phyloP scores from a whole-genome alignment of 2,888 invertebrate species.

The Platerodrilus igneus region DNA sequence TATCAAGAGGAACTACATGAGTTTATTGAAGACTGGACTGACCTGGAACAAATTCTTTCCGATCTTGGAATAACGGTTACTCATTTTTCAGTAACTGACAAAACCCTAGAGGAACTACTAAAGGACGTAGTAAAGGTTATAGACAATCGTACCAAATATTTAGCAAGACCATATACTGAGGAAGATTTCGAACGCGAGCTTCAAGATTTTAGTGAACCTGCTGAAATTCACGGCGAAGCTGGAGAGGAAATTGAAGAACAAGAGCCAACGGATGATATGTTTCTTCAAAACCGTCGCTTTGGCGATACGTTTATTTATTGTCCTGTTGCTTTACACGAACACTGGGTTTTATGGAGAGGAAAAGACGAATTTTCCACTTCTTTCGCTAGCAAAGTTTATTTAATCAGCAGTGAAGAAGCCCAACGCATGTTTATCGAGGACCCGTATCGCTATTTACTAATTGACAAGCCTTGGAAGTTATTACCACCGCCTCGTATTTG shows the following conservation, averaged over 20 bases:
- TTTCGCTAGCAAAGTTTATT: slow-evolving; percentile 54
- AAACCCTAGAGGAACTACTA: slow-evolving; percentile 35
- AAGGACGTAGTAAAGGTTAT: slow-evolving; percentile 37
- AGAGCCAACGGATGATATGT: slow-evolving; percentile 25
- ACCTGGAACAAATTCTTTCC: slow-evolving; percentile 31
- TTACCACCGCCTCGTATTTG: slow-evolving; percentile 56
- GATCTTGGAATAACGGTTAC: slow-evolving; percentile 28
- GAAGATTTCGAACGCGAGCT: slow-evolving; percentile 51
- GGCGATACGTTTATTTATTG: slow-evolving; percentile 60
- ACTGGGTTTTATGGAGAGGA: slow-evolving; percentile 59
- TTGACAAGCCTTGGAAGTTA: slow-evolving; percentile 46
- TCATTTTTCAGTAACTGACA: slow-evolving; percentile 35
- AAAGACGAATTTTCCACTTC: slow-evolving; percentile 52
- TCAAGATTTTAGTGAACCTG: slow-evolving; percentile 46
- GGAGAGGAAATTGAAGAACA: slow-evolving; percentile 35
- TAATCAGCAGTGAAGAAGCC: slow-evolving; percentile 51
- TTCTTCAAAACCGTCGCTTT: slow-evolving; percentile 42
- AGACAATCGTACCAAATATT: slow-evolving; percentile 43
- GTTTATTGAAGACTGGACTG: slow-evolving; percentile 29
- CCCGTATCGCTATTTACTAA: slow-evolving; percentile 50
- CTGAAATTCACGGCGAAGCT: slow-evolving; percentile 44
- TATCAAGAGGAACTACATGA: slow-evolving; percentile 12
- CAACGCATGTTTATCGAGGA: slow-evolving; percentile 51
- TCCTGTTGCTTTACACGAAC: slow-evolving; percentile 55
- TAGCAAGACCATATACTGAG: slow-evolving; percentile 48